A percentile compares a stretch with the other conserved stretches of the same genome.
These are phyloP conservation scores for Solenopsis invicta DNA, from an alignment of 1,140 invertebrate species.

Conservation along the genomic window DNA sequence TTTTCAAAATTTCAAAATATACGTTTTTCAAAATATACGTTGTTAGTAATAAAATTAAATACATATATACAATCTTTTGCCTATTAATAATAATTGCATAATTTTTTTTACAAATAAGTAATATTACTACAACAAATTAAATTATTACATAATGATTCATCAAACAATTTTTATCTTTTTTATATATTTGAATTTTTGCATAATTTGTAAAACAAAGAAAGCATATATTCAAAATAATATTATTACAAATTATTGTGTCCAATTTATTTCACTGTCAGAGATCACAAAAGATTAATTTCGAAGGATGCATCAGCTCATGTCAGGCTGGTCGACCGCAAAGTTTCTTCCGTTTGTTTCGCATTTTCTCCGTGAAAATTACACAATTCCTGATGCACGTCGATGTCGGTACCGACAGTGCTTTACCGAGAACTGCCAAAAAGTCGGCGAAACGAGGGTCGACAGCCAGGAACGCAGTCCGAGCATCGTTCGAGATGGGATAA, in stretches of 20 bases:
- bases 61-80: background rate
- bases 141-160: background rate
- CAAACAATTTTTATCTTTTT: background rate
- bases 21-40: no score
- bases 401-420: slow-evolving; percentile 65
- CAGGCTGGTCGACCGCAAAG: slow-evolving; percentile 18
- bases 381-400: slow-evolving; percentile 65
- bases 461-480: slow-evolving; percentile 58
- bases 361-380: slow-evolving; percentile 56
- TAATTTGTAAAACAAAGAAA: background rate
- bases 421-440: slow-evolving; percentile 73
- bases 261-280: slow-evolving; percentile 26
- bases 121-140: background rate
- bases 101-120: background rate
- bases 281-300: slow-evolving; percentile 36
- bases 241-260: background rate
- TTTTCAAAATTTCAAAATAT: no score
- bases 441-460: slow-evolving; percentile 75
- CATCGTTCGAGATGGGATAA: slow-evolving; percentile 59
- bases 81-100: background rate
- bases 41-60: background rate
- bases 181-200: background rate
- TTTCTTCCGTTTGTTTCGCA: slow-evolving; percentile 61
- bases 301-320: slow-evolving; percentile 40
- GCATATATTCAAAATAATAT: background rate